Evolutionary conservation across 92 coral and sea anemone genomes (phyloP), one percentile per base, ranked within the genome.

Genomic region (Epizoanthus stellaris): DNA sequence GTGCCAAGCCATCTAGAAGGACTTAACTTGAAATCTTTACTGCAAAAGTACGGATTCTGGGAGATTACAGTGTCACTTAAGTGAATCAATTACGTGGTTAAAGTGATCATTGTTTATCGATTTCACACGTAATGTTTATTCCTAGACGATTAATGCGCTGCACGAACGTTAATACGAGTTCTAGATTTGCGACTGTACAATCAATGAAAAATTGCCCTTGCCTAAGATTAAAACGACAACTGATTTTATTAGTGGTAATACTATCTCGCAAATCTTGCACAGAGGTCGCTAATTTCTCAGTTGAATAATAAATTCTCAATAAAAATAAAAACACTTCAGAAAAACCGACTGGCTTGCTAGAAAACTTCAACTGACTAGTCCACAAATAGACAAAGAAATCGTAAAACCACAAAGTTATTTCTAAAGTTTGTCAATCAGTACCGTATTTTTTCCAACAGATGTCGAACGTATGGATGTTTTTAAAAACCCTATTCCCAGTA

Each of bases 391-490:
- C 70, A 77, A 17, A 3, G 7, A 16, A 40, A 19, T 7, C 14
- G n/a, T 5, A 40, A 59, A 59, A 38, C 11, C 6, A 11, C 43
- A 60, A 77, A 49, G 6, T 36, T 39, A 10, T 17, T 6, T 17
- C 42, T 19, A 19, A 77, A n/a, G 5, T 19, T 17, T 1, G 45
- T 40, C 40, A 36, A 77, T 39, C 36, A 30, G 17, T 1, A 2
- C 38, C 36, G 70, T 39, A 76, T 59, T 77, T 77, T 77, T 62
- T 77, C 70, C 70, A 77, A 77, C 82, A 77, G 82, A 77, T 77
- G 82, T 61, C 39, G 70, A 60, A 62, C 6, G 38, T 42, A 21
- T 62, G 70, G 17, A 4, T 11, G 12, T 3, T 54, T 25, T 54
- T 53, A 40, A 6, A n/a, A 34, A 12, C 11, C 62, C 15, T 57